Percentiles rank a stretch among this genome's conserved stretches.
Conservation (phyloP, 1,140 invertebrate species). For the Trichogramma pretiosum region DNA sequence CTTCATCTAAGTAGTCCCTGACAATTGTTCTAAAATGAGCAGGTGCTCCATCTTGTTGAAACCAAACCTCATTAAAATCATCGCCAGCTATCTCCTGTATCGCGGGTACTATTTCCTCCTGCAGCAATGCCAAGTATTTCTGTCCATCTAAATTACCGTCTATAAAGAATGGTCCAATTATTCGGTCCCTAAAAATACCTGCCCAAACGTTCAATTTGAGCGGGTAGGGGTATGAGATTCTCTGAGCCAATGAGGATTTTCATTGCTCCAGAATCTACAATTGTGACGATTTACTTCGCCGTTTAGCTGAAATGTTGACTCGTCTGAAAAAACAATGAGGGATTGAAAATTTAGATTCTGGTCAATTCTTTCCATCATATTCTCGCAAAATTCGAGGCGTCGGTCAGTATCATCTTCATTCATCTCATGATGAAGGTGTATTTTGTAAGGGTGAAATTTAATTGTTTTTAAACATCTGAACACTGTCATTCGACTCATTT, state of each 20-base stretch:
- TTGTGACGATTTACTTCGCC: conserved; percentile 22
- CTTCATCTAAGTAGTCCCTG: conserved; percentile 26
- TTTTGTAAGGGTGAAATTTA: too few species aligned
- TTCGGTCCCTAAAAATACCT: conserved; percentile 24
- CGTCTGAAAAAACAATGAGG: conserved; percentile 25
- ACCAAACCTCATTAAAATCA: neutral
- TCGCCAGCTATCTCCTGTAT: neutral
- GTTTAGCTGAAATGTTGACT: conserved; percentile 25
- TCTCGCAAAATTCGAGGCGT: conserved; percentile 17
- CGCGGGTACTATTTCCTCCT: neutral
- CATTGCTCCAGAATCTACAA: conserved; percentile 26
- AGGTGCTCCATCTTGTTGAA: conserved; percentile 35
- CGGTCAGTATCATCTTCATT: conserved; percentile 16
- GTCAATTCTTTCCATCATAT: conserved; percentile 17
- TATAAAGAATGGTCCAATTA: conserved; percentile 28
- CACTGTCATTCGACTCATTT: neutral
- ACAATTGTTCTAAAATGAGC: conserved; percentile 30
- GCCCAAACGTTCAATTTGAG: conserved; percentile 30
- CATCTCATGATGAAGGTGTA: conserved; percentile 16
- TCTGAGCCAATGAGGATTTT: conserved; percentile 23
- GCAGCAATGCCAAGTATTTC: neutral
- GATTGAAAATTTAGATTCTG: conserved; percentile 18
- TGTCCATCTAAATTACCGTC: conserved; percentile 4
- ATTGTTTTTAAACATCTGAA: conserved; percentile 6
- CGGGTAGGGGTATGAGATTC: conserved; percentile 22